phyloP scores from a whole-genome alignment of 2,113 vertebrate genomes.

The Nothocercus nigrocapillus region DNA sequence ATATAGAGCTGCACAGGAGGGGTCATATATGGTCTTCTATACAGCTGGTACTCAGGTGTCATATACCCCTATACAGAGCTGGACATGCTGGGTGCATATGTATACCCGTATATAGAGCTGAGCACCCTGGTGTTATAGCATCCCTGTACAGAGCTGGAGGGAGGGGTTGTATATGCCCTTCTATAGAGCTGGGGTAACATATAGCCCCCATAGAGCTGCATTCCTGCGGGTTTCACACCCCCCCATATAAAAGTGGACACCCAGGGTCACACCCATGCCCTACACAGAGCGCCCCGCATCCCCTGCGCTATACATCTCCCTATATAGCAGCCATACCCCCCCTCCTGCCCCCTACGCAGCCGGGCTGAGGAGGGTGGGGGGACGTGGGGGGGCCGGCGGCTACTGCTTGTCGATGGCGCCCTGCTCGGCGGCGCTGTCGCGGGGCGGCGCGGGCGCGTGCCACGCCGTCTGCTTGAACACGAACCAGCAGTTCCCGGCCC shows the following conservation, averaged over 20 bases:
- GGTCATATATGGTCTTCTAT: not conserved
- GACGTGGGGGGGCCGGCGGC: not conserved
- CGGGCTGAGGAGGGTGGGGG: not conserved
- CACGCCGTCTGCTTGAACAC: slow-evolving; percentile 94
- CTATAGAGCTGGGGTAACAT: not conserved
- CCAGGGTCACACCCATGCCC: not conserved
- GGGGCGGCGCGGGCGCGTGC: slow-evolving; percentile 75
- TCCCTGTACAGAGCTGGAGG: too few relatives aligned
- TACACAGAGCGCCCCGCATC: not conserved
- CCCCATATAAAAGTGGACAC: not conserved
- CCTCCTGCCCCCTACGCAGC: not conserved
- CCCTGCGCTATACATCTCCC: not conserved
- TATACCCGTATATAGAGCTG: not conserved
- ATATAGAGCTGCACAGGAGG: too few relatives aligned
- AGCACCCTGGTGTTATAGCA: too few relatives aligned
- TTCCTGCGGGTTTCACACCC: not conserved
- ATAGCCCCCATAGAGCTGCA: not conserved
- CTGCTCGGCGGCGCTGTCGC: slow-evolving; percentile 76
- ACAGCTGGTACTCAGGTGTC: not conserved
- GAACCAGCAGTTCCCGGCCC: slow-evolving; percentile 96
- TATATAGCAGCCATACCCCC: not conserved
- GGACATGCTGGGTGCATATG: not conserved
- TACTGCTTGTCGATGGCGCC: slow-evolving; percentile 79
- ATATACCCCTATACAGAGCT: not conserved
- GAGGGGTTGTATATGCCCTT: not conserved